These are phyloP conservation scores for Aurelia coerulea DNA, from an alignment of 30 jellyfish, hydroid and myxozoan genomes.

Conservation along the genomic window DNA sequence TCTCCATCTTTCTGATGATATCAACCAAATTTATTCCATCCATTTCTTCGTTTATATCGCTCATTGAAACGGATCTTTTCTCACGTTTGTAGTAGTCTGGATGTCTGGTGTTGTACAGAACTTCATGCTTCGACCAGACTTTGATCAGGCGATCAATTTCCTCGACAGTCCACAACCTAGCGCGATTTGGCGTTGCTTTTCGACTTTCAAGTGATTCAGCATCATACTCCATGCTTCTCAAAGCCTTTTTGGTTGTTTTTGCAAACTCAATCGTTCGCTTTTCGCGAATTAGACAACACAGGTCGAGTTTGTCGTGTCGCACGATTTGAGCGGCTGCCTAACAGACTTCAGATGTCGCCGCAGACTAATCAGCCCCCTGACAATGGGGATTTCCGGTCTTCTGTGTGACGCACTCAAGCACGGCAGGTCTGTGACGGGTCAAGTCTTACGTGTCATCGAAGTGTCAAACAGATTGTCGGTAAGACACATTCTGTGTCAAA, in stretches of 20 bases:
- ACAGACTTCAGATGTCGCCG: slow-evolving; percentile 72
- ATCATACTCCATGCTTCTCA: slow-evolving; percentile 25
- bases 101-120: slow-evolving; percentile 74
- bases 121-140: slow-evolving; percentile 73
- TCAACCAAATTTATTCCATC: slow-evolving; percentile 51
- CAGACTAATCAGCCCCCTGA: slow-evolving; percentile 44
- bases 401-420: not conserved
- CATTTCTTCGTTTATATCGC: slow-evolving; percentile 37
- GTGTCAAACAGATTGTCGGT: too few species aligned
- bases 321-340: slow-evolving; percentile 44
- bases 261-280: too few species aligned
- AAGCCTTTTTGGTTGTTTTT: not conserved
- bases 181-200: slow-evolving; percentile 50
- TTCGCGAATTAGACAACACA: too few species aligned
- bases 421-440: too few species aligned
- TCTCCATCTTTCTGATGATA: slow-evolving; percentile 70
- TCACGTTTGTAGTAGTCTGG: slow-evolving; percentile 75
- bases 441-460: too few species aligned
- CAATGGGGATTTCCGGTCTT: slow-evolving; percentile 40
- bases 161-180: slow-evolving; percentile 70
- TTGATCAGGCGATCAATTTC: slow-evolving; percentile 62
- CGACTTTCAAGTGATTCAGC: slow-evolving; percentile 23
- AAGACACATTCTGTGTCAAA: too few species aligned
- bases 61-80: slow-evolving; percentile 64
- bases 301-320: slow-evolving; percentile 51